phyloP scores from a whole-genome alignment of 2,888 invertebrate genomes.

The Conomelus anceps region DNA sequence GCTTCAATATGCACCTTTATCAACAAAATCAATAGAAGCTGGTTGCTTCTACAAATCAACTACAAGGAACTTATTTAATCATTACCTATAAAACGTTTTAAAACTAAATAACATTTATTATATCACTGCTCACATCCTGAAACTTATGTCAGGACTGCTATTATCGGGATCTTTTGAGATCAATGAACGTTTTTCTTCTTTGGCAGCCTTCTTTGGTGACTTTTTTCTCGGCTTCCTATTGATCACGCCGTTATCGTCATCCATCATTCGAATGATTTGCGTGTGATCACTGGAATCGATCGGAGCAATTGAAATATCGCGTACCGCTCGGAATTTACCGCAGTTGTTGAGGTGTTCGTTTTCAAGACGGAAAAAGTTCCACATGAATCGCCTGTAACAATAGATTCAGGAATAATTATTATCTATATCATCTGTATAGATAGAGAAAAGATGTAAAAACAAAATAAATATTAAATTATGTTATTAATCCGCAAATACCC shows the following conservation, averaged over 20 bases:
- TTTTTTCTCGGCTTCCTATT: constrained; percentile 58
- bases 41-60: neutral
- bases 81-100: neutral
- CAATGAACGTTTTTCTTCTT: neutral
- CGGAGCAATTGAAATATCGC: constrained; percentile 94
- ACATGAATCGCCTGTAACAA: constrained; percentile 75
- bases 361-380: constrained; percentile 99
- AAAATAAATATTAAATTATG: too few relatives aligned
- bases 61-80: neutral
- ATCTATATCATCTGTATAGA: too few relatives aligned
- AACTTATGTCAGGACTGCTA: neutral
- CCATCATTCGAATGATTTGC: constrained; percentile 90
- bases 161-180: neutral
- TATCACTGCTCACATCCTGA: neutral
- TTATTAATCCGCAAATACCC: too few relatives aligned
- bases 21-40: neutral
- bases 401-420: neutral
- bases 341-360: constrained; percentile 99
- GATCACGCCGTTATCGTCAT: constrained; percentile 79
- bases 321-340: constrained; percentile 95
- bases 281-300: constrained; percentile 89
- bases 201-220: constrained; percentile 5
- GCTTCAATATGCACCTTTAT: neutral
- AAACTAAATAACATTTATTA: neutral
- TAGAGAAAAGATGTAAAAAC: too few relatives aligned